Evolutionary conservation across 2,797 vertebrate species (phyloP).

Genomic region (Spinibarbus caldwelli): DNA sequence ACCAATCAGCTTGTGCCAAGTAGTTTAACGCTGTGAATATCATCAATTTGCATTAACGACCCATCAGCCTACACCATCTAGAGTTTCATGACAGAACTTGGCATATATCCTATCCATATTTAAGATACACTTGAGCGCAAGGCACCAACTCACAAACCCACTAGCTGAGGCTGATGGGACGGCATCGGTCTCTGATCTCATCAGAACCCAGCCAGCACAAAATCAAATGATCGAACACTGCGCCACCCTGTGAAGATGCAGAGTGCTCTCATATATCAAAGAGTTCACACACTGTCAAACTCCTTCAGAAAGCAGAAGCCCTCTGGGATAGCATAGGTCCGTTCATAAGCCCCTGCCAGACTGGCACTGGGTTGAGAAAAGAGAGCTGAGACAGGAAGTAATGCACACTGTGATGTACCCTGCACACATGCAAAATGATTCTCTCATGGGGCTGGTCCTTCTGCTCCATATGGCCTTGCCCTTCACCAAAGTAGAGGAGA

Average conservation of each 20-base stretch:
- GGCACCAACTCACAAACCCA: not conserved
- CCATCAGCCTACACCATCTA: no score
- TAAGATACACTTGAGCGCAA: not conserved
- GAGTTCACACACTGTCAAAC: conserved; percentile 9
- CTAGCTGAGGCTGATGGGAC: not conserved
- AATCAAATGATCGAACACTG: not conserved
- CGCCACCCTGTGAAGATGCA: not conserved
- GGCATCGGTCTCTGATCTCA: not conserved
- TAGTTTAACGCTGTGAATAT: no score
- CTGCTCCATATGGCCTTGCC: conserved; percentile 59
- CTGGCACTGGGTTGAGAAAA: conserved; percentile 55
- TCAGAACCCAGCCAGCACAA: conserved; percentile 6
- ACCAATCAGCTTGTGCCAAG: no score
- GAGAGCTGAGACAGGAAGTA: conserved; percentile 51
- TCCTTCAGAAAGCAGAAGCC: not conserved
- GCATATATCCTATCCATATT: not conserved
- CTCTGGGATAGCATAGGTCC: conserved; percentile 4
- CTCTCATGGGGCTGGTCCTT: conserved; percentile 59
- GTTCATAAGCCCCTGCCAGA: conserved; percentile 44
- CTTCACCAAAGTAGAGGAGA: conserved; percentile 36
- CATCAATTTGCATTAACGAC: no score
- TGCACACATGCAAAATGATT: conserved; percentile 64
- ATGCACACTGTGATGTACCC: conserved; percentile 46
- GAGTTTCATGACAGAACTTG: no score
- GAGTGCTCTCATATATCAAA: not conserved